Conservation (phyloP, 1,140 invertebrate species). For the Sinonovacula constricta region DNA sequence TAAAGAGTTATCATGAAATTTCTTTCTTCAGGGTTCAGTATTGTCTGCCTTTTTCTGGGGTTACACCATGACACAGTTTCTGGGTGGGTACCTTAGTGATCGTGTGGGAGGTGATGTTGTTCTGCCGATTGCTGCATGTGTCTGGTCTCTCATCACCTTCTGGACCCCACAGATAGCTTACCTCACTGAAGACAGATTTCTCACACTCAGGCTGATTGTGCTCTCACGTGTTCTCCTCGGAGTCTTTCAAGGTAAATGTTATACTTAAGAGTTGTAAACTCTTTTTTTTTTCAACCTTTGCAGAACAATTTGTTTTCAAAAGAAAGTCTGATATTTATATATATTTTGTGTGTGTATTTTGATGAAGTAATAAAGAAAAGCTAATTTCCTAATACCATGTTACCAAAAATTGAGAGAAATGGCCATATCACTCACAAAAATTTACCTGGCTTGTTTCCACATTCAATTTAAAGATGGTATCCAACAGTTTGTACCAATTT, state of each 20-base stretch:
- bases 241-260: constrained; percentile 83
- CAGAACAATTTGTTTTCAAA: neutral
- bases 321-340: neutral
- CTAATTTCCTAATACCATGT: no score
- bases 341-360: neutral
- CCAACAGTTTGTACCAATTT: no score
- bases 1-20: neutral
- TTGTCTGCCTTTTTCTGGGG: constrained; percentile 89
- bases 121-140: constrained; percentile 83
- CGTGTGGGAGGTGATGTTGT: constrained; percentile 85
- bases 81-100: constrained; percentile 86
- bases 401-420: no score
- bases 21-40: constrained; percentile 81
- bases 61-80: constrained; percentile 85
- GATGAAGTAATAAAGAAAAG: no score
- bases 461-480: no score
- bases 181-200: constrained; percentile 81
- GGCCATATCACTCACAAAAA: no score
- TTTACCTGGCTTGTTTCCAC: no score
- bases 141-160: constrained; percentile 85
- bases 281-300: no score
- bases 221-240: constrained; percentile 84
- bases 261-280: neutral
- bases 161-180: constrained; percentile 84
- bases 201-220: constrained; percentile 82